These are phyloP conservation scores for Sycon ciliatum DNA, from an alignment of 37 sponge, comb jelly and placozoan species.

Conservation along the genomic window DNA sequence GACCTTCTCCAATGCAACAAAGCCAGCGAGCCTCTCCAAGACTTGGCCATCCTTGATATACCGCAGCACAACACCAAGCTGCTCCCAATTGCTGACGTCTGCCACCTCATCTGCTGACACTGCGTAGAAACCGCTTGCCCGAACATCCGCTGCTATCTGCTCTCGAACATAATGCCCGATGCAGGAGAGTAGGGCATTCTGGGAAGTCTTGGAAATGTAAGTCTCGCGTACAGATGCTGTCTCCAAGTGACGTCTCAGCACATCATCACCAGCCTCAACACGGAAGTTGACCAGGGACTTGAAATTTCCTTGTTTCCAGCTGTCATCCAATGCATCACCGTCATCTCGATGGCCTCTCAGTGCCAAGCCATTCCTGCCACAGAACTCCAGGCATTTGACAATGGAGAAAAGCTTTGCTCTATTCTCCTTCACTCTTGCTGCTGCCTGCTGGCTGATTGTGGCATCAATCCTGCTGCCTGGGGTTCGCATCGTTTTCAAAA, in stretches of 20 bases:
- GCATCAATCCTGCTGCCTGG: too few relatives aligned
- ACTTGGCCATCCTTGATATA: conserved; percentile 18
- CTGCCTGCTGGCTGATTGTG: too few relatives aligned
- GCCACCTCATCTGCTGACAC: not conserved
- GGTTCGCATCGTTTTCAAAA: too few relatives aligned
- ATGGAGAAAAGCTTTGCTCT: conserved; percentile 12
- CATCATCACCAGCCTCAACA: conserved; percentile 27
- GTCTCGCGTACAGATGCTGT: conserved; percentile 5
- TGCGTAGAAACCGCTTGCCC: not conserved
- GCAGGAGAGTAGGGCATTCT: conserved; percentile 25
- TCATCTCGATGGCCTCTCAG: conserved; percentile 31
- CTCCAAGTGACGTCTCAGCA: conserved; percentile 16
- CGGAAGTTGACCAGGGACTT: conserved; percentile 20
- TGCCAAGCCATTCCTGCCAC: conserved; percentile 32
- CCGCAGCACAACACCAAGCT: conserved; percentile 16
- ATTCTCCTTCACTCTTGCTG: too few relatives aligned
- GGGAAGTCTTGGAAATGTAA: conserved; percentile 24
- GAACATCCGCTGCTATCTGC: not conserved
- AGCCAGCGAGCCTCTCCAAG: conserved; percentile 16
- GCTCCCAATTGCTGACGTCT: conserved; percentile 19
- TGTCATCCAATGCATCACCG: not conserved
- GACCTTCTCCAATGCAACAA: conserved; percentile 12
- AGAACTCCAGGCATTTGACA: conserved; percentile 24
- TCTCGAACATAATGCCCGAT: not conserved
- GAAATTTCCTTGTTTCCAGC: conserved; percentile 28